phyloP scores from a whole-genome alignment of 2,113 vertebrate genomes.

The Chaetodon trifascialis region DNA sequence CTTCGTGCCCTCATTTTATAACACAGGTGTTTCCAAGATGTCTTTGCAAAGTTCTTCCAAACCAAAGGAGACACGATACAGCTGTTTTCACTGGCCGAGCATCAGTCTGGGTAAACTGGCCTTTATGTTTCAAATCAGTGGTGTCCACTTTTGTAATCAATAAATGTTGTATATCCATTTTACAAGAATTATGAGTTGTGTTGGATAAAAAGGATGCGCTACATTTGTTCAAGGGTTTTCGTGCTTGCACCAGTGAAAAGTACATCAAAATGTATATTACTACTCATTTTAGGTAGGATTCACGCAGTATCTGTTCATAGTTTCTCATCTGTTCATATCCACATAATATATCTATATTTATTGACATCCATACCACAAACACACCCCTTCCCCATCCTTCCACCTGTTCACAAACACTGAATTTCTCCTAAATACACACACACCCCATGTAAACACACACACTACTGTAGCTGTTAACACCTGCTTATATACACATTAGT shows the following conservation, averaged over 20 bases:
- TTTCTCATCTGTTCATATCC: conserved; percentile 2
- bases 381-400: conserved; percentile 32
- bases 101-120: not conserved
- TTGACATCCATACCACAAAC: conserved; percentile 27
- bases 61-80: not conserved
- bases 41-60: not conserved
- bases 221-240: not conserved
- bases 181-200: not conserved
- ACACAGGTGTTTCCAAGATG: not conserved
- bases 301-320: not conserved
- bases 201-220: not conserved
- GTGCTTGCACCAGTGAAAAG: not conserved
- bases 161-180: not conserved
- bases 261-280: not conserved
- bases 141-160: not conserved
- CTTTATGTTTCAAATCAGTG: not conserved
- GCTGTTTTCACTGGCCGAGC: not conserved
- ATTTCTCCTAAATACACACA: conserved; percentile 30
- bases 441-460: conserved; percentile 57
- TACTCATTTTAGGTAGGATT: not conserved
- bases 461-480: conserved; percentile 76
- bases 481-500: conserved; percentile 82
- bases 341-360: conserved; percentile 23
- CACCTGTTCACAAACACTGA: conserved; percentile 45
- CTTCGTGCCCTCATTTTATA: not conserved